Conservation (phyloP, 2,888 invertebrate species). For the Zaprionus obscuricornis region DNA sequence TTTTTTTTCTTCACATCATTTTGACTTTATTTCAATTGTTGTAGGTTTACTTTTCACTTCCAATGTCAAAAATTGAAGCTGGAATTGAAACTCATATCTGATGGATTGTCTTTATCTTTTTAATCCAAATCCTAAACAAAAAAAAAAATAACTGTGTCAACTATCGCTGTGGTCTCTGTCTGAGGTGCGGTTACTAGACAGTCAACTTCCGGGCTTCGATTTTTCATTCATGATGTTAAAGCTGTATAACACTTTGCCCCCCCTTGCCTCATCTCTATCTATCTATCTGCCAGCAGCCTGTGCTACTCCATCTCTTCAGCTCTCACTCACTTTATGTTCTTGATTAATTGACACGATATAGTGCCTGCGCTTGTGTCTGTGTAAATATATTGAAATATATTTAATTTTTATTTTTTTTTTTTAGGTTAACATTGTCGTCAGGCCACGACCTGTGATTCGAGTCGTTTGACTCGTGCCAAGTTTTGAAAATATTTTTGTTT, state of each 20-base stretch:
- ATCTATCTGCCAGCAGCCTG: constrained; percentile 9
- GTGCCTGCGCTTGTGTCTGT: constrained; percentile 56
- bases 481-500: constrained; percentile 64
- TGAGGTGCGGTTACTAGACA: constrained; percentile 68
- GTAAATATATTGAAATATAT: constrained; percentile 60
- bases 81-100: too few species aligned
- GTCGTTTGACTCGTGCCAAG: constrained; percentile 77
- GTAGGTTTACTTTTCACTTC: constrained; percentile 45
- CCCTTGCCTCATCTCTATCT: constrained; percentile 1
- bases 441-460: constrained; percentile 51
- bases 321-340: constrained; percentile 36
- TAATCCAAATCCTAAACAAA: constrained; percentile 47
- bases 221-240: constrained; percentile 36
- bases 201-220: constrained; percentile 79
- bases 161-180: constrained; percentile 9
- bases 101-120: constrained; percentile 46
- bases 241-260: too few species aligned
- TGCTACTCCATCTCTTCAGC: too few species aligned
- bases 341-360: constrained; percentile 73
- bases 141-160: constrained; percentile 19
- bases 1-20: constrained; percentile 54
- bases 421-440: too few species aligned
- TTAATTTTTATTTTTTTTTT: too few species aligned
- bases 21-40: too few species aligned
- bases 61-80: too few species aligned